Percentiles rank a stretch among this genome's conserved stretches.
These are phyloP conservation scores for Cyphomyrus discorhynchus DNA, from an alignment of 2,113 vertebrate genomes.

Conservation along the genomic window DNA sequence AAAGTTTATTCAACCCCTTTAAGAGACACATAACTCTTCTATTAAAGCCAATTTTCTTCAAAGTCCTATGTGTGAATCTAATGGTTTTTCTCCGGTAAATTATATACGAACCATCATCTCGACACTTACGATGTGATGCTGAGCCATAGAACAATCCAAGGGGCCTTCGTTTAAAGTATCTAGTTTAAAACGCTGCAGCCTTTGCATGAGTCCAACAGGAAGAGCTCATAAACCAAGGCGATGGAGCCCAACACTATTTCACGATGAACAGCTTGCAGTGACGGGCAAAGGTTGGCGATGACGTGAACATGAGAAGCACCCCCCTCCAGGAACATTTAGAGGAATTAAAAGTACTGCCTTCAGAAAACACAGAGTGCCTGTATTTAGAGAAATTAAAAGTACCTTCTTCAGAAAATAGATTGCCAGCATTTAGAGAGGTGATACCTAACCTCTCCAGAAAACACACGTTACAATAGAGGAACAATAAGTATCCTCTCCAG, in stretches of 20 bases:
- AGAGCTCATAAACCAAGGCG: slow-evolving; percentile 59
- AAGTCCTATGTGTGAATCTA: not conserved
- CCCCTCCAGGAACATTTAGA: slow-evolving; percentile 33
- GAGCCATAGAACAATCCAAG: slow-evolving; percentile 18
- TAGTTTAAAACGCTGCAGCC: slow-evolving; percentile 60
- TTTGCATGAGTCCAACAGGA: slow-evolving; percentile 65
- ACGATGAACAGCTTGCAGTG: slow-evolving; percentile 65
- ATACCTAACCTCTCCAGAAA: slow-evolving; percentile 24
- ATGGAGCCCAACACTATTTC: slow-evolving; percentile 60
- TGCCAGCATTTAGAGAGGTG: slow-evolving; percentile 30
- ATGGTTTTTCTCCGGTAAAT: slow-evolving; percentile 26
- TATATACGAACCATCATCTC: slow-evolving; percentile 48
- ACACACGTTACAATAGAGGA: not conserved
- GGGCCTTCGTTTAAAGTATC: slow-evolving; percentile 50
- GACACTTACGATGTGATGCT: slow-evolving; percentile 58
- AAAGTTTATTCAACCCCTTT: not conserved
- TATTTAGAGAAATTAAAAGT: slow-evolving; percentile 39
- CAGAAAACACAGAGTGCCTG: slow-evolving; percentile 14
- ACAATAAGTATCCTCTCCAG: not conserved
- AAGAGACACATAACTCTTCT: not conserved
- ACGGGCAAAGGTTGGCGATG: slow-evolving; percentile 41
- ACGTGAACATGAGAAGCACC: slow-evolving; percentile 60
- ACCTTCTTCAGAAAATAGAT: slow-evolving; percentile 39
- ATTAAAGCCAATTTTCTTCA: not conserved
- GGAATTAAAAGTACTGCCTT: slow-evolving; percentile 33